phyloP scores from a whole-genome alignment of 2,113 vertebrate genomes.

The Elanoides forficatus region DNA sequence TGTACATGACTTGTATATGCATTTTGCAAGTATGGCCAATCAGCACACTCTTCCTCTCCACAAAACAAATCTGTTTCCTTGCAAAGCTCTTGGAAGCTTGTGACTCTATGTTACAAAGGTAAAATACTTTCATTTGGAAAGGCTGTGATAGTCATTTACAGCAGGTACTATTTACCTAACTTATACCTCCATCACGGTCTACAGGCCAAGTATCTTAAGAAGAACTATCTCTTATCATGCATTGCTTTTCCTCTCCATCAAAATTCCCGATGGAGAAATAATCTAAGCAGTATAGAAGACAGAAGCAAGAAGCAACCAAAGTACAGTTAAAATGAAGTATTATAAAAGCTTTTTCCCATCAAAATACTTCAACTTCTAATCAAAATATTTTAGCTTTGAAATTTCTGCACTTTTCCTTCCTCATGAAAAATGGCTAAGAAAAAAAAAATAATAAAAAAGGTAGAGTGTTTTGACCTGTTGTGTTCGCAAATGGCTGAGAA shows the following conservation, averaged over 20 bases:
- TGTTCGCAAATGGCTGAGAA: not conserved
- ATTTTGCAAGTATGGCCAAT: not conserved
- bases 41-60: not conserved
- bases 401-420: not conserved
- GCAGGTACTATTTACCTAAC: not conserved
- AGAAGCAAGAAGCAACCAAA: not conserved
- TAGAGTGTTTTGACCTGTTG: not conserved
- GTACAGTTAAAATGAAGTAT: not conserved
- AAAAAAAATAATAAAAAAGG: not conserved
- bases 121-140: not conserved
- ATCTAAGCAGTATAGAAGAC: not conserved
- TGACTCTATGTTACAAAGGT: not conserved
- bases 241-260: not conserved
- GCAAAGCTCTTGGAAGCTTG: not conserved
- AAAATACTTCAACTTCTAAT: not conserved
- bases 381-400: not conserved
- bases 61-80: not conserved
- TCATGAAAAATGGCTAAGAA: not conserved
- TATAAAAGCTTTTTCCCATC: not conserved
- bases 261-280: not conserved
- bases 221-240: not conserved
- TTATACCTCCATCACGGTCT: not conserved
- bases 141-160: not conserved
- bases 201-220: not conserved
- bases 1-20: not conserved